Evolutionary conservation across 2,888 invertebrate genomes (phyloP).

Genomic region (Dryococelus australis): DNA sequence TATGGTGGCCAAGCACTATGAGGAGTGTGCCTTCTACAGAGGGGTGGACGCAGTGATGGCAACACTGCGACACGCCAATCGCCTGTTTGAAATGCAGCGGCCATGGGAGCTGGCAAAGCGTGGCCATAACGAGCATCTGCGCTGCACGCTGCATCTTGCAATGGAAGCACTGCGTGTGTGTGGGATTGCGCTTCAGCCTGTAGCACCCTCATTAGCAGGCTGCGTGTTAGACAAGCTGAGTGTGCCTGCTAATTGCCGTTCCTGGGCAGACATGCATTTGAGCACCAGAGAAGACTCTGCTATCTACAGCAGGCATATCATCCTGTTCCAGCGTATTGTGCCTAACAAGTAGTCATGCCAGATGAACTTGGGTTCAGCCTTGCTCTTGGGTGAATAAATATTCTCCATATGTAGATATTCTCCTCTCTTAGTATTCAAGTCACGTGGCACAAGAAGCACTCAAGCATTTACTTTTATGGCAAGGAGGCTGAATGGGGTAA

Average conservation of each 20-base stretch:
- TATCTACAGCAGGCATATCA: constrained; percentile 45
- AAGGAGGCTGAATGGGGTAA: too few relatives aligned
- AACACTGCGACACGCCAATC: constrained; percentile 79
- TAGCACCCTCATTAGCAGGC: constrained; percentile 77
- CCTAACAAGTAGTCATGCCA: not conserved
- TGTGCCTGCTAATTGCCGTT: constrained; percentile 60
- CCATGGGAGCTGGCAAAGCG: constrained; percentile 87
- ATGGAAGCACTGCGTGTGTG: constrained; percentile 85
- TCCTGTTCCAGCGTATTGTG: constrained; percentile 47
- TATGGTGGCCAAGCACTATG: constrained; percentile 72
- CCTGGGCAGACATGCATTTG: constrained; percentile 60
- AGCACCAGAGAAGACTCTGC: not conserved
- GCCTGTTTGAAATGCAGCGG: constrained; percentile 83
- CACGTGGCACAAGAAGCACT: too few relatives aligned
- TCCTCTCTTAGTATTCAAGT: too few relatives aligned
- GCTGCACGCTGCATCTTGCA: constrained; percentile 80
- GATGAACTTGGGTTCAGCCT: too few relatives aligned
- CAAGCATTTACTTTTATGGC: too few relatives aligned
- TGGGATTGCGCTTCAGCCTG: constrained; percentile 83
- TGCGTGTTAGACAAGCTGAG: constrained; percentile 75
- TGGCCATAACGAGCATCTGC: constrained; percentile 63
- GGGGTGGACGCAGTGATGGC: constrained; percentile 80
- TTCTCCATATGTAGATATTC: too few relatives aligned
- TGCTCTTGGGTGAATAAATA: too few relatives aligned
- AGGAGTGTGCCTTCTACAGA: constrained; percentile 80